These are phyloP conservation scores for Strigamia maritima DNA, from an alignment of 2,888 invertebrate genomes.

Conservation along the genomic window DNA sequence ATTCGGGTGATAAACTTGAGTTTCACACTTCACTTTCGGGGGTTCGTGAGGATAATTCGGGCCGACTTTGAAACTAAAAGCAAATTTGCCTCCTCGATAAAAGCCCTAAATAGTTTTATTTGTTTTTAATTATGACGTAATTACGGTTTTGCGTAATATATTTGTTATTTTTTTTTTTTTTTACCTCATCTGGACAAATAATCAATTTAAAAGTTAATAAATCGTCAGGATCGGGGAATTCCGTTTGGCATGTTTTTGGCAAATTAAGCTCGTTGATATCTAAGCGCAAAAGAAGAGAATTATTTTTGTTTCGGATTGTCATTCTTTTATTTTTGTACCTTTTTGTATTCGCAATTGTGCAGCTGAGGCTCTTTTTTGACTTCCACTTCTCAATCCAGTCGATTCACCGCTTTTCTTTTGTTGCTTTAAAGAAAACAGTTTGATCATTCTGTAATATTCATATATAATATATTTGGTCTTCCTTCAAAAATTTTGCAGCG, in stretches of 20 bases:
- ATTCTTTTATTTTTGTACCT: slow-evolving; percentile 61
- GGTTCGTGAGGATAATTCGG: slow-evolving; percentile 98
- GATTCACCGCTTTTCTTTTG: slow-evolving; percentile 96
- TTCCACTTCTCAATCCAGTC: slow-evolving; percentile 64
- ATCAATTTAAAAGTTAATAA: slow-evolving; percentile 91
- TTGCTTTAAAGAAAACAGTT: slow-evolving; percentile 96
- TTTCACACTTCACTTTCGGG: slow-evolving; percentile 97
- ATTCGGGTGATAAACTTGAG: slow-evolving; percentile 96
- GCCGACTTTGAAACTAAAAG: slow-evolving; percentile 96
- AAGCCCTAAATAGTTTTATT: slow-evolving; percentile 64
- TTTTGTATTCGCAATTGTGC: slow-evolving; percentile 96
- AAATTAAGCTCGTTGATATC: slow-evolving; percentile 96
- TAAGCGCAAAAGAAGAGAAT: slow-evolving; percentile 54
- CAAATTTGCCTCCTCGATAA: slow-evolving; percentile 88
- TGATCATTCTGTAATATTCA: slow-evolving; percentile 68
- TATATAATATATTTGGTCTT: background rate
- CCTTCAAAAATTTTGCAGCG: background rate
- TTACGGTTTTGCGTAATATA: background rate
- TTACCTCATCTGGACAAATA: slow-evolving; percentile 91
- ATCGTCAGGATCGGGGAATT: slow-evolving; percentile 95
- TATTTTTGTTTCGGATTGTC: background rate
- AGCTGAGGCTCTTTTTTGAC: slow-evolving; percentile 90
- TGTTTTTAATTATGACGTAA: background rate
- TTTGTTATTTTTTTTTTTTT: too few species aligned
- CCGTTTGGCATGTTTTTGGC: slow-evolving; percentile 93